Evolutionary conservation across 2,797 vertebrate species (phyloP).

Genomic region (Tapirus indicus): DNA sequence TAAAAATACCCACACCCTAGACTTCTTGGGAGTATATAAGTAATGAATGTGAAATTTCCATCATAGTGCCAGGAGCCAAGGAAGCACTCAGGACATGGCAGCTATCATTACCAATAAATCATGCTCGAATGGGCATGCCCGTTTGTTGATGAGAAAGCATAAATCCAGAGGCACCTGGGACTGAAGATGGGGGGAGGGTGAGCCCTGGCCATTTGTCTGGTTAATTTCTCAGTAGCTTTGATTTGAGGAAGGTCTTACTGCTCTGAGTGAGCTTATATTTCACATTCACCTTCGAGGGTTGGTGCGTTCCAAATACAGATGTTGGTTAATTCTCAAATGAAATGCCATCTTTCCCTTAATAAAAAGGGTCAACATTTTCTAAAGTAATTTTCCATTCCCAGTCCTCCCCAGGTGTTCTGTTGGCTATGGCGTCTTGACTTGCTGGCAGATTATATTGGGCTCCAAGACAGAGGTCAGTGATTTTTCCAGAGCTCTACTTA

Average conservation of each 20-base stretch:
- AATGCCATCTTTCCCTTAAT: neutral
- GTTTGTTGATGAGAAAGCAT: neutral
- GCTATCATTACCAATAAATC: neutral
- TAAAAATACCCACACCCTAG: neutral
- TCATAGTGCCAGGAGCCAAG: neutral
- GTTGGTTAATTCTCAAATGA: neutral
- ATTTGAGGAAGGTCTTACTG: neutral
- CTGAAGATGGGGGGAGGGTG: fast-evolving
- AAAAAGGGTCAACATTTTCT: neutral
- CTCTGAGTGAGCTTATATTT: neutral
- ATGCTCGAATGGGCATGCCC: neutral
- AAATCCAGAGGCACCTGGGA: neutral
- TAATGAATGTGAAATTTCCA: neutral
- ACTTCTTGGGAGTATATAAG: neutral
- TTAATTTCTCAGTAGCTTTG: neutral
- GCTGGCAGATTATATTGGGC: neutral
- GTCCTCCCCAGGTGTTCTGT: neutral
- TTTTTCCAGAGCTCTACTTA: neutral
- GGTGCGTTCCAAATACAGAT: neutral
- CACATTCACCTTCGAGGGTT: neutral
- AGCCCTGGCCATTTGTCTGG: neutral
- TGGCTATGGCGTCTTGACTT: neutral
- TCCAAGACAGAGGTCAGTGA: neutral
- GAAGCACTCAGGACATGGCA: neutral
- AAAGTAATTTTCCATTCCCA: neutral